These are phyloP conservation scores for Tursiops truncatus DNA, from an alignment of 2,113 vertebrate genomes.

Conservation along the genomic window DNA sequence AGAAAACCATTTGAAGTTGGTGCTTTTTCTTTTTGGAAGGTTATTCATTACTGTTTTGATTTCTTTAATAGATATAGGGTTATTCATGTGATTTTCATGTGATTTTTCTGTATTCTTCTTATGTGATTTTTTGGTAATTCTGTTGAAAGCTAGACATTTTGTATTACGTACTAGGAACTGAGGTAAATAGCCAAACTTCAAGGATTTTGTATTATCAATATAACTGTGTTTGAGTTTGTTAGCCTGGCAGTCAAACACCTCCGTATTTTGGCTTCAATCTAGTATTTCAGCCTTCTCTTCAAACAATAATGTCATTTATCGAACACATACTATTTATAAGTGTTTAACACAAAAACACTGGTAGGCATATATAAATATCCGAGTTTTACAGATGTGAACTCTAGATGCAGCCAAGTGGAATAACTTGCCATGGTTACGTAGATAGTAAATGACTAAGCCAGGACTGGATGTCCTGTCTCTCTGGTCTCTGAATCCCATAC, in stretches of 20 bases:
- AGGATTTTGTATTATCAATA: background rate
- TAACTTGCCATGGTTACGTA: background rate
- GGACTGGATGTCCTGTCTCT: background rate
- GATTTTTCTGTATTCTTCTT: background rate
- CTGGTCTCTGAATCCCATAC: background rate
- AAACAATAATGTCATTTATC: background rate
- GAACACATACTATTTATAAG: background rate
- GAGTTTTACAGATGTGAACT: background rate
- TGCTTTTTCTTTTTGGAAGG: too few relatives aligned
- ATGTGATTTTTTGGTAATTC: background rate
- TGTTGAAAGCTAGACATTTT: background rate
- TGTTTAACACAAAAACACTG: background rate
- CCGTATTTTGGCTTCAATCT: background rate
- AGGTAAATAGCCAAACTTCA: background rate
- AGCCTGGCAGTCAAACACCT: background rate
- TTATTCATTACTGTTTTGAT: too few relatives aligned
- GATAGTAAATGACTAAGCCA: background rate
- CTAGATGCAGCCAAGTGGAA: background rate
- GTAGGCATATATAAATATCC: background rate
- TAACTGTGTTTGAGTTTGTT: background rate
- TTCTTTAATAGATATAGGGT: too few relatives aligned
- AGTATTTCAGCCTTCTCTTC: background rate
- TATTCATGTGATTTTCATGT: background rate
- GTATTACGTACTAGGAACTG: background rate
- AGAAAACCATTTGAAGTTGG: background rate